Evolutionary conservation across 2,888 invertebrate genomes (phyloP).

Genomic region (Prosapia bicincta): DNA sequence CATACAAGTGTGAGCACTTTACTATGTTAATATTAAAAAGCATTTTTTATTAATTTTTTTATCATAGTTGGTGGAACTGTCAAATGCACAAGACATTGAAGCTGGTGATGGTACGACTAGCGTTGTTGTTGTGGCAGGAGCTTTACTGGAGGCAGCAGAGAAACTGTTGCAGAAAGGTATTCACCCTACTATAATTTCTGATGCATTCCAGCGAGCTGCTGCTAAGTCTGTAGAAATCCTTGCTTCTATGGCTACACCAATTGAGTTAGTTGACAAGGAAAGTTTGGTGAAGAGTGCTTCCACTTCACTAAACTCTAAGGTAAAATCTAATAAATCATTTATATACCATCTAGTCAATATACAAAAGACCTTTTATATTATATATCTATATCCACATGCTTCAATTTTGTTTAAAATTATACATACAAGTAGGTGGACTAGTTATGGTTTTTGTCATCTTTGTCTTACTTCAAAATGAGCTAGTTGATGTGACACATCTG

Average conservation of each 20-base stretch:
- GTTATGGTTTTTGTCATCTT: no score
- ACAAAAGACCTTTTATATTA: no score
- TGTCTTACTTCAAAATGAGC: no score
- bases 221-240: conserved; percentile 73
- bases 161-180: conserved; percentile 90
- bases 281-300: conserved; percentile 92
- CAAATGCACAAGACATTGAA: conserved; percentile 97
- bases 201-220: conserved; percentile 90
- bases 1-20: no score
- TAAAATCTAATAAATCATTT: no score
- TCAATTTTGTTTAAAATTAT: no score
- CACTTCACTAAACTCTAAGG: conserved; percentile 96
- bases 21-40: no score
- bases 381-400: no score
- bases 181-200: conserved; percentile 96
- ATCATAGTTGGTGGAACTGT: conserved; percentile 89
- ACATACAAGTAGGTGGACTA: no score
- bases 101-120: conserved; percentile 99
- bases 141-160: conserved; percentile 90
- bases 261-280: conserved; percentile 82
- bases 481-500: no score
- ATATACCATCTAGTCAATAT: no score
- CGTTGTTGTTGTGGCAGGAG: conserved; percentile 96
- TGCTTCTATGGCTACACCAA: conserved; percentile 77
- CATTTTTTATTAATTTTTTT: no score